Evolutionary conservation across 2,888 invertebrate species (phyloP).

Genomic region (Papilio protenor): DNA sequence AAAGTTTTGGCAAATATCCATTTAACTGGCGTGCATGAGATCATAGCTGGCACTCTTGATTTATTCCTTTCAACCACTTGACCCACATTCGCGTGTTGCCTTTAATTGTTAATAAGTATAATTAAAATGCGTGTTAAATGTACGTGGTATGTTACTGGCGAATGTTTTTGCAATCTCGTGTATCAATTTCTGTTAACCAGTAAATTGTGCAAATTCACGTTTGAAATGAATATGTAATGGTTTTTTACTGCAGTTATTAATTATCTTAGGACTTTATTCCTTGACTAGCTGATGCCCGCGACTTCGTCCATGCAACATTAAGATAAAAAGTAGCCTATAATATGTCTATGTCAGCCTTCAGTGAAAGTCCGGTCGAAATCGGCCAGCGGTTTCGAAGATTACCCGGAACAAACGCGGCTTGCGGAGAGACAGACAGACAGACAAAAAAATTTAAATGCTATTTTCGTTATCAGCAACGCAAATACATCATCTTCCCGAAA

Average conservation of each 20-base stretch:
- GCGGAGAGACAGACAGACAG: too few species aligned
- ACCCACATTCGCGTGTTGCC: slow-evolving; percentile 80
- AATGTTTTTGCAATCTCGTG: neutral
- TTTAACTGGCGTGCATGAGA: slow-evolving; percentile 66
- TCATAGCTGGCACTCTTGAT: slow-evolving; percentile 78
- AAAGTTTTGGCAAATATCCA: slow-evolving; percentile 52
- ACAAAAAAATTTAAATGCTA: too few species aligned
- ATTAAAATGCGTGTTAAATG: slow-evolving; percentile 82
- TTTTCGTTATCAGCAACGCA: too few species aligned
- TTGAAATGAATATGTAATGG: neutral
- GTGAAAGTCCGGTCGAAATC: too few species aligned
- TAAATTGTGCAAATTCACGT: neutral
- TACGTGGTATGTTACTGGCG: slow-evolving; percentile 46
- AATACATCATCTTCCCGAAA: too few species aligned
- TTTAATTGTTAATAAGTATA: slow-evolving; percentile 84
- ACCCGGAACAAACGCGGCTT: too few species aligned
- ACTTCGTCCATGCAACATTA: too few species aligned
- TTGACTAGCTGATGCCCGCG: too few species aligned
- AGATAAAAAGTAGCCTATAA: too few species aligned
- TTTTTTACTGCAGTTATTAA: neutral
- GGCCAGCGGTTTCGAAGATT: too few species aligned
- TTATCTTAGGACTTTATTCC: neutral
- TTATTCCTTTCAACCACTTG: slow-evolving; percentile 83
- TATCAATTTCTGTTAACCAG: neutral
- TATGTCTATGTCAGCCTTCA: too few species aligned